These are phyloP conservation scores for Corapipo altera DNA, from an alignment of 2,113 vertebrate species.

Conservation along the genomic window DNA sequence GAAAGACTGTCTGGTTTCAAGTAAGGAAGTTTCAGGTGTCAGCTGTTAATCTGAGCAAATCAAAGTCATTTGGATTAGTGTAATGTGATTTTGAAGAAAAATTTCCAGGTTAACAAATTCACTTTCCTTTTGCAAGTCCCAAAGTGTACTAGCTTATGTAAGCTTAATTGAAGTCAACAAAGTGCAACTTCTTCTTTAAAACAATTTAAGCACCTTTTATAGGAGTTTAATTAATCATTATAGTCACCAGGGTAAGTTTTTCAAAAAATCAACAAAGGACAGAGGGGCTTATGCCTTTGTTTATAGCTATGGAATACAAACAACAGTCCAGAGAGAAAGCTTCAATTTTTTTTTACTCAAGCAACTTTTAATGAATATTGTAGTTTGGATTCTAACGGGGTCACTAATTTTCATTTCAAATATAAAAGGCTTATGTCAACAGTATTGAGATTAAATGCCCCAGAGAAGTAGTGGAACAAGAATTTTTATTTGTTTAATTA, in stretches of 20 bases:
- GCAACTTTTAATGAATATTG: not conserved
- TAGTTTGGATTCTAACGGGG: not conserved
- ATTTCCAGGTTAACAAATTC: not conserved
- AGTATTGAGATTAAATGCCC: not conserved
- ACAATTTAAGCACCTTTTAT: not conserved
- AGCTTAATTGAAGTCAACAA: conserved; percentile 33
- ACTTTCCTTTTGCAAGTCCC: not conserved
- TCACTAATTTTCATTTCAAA: not conserved
- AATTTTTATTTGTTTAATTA: not conserved
- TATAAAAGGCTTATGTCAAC: not conserved
- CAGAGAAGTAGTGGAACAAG: not conserved
- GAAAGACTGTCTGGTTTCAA: not conserved
- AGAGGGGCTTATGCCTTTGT: not conserved
- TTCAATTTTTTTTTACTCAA: not conserved
- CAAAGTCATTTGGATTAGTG: conserved; percentile 26
- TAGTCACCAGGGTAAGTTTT: not conserved
- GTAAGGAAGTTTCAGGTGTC: not conserved
- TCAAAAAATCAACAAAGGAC: not conserved
- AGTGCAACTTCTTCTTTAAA: not conserved
- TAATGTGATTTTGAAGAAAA: not conserved
- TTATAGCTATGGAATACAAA: not conserved
- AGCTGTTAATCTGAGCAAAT: conserved; percentile 27
- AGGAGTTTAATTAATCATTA: not conserved
- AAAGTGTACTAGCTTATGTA: not conserved
- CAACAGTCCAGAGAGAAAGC: not conserved